Evolutionary conservation across 2,888 invertebrate genomes (phyloP).

Genomic region (Netelia fuscicornis): DNA sequence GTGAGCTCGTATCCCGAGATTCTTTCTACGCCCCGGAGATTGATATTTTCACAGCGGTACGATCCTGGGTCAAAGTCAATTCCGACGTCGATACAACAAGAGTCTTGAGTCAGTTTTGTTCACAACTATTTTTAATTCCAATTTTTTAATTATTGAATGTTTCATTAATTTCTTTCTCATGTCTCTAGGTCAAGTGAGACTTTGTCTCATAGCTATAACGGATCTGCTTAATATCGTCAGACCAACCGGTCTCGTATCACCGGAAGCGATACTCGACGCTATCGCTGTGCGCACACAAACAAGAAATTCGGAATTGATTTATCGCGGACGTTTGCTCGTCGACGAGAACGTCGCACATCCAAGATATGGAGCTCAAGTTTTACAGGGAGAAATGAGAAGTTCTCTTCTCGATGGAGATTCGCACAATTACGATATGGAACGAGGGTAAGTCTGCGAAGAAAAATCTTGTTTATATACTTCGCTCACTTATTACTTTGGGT

Average conservation of each 20-base stretch:
- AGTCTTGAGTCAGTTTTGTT: conserved; percentile 75
- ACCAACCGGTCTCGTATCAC: conserved; percentile 93
- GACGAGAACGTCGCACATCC: conserved; percentile 97
- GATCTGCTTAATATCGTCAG: conserved; percentile 96
- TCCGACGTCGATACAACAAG: conserved; percentile 85
- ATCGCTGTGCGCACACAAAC: conserved; percentile 94
- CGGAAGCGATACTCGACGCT: conserved; percentile 97
- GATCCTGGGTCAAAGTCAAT: conserved; percentile 94
- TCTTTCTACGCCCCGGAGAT: conserved; percentile 99
- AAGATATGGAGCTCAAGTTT: conserved; percentile 93
- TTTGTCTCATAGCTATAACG: conserved; percentile 94
- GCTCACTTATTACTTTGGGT: too few species aligned
- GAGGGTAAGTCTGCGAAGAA: conserved; percentile 86
- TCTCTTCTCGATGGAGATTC: conserved; percentile 96
- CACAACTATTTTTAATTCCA: too few species aligned
- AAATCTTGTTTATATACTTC: conserved; percentile 18
- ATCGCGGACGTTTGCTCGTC: conserved; percentile 93
- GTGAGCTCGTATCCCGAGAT: conserved; percentile 94
- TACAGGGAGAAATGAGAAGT: conserved; percentile 95
- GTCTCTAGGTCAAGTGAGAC: conserved; percentile 86
- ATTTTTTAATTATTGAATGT: not conserved
- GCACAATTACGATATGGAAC: conserved; percentile 95
- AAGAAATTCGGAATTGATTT: conserved; percentile 91
- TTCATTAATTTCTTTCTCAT: not conserved
- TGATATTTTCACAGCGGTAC: conserved; percentile 96